Percentiles rank a stretch among this genome's conserved stretches.
Conservation (phyloP, 1,140 invertebrate genomes). For the Brachionus rubens region DNA sequence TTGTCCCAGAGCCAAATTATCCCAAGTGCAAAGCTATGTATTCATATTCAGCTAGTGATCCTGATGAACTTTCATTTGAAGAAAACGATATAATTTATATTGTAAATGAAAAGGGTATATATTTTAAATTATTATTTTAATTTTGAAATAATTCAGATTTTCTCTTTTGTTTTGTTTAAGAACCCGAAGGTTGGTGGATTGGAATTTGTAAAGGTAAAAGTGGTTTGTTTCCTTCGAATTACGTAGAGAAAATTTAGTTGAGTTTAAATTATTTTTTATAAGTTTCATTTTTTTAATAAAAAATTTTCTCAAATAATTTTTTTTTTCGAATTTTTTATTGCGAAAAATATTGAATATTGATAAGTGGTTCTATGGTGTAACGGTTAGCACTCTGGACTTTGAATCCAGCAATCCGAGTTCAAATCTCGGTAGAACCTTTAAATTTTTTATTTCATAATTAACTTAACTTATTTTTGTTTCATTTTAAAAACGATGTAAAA, state of each 20-base stretch:
- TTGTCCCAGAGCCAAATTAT: background rate
- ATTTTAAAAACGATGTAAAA: background rate
- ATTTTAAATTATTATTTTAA: background rate
- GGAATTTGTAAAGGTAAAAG: constrained; percentile 77
- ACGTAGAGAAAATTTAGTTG: constrained; percentile 70
- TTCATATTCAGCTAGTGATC: constrained; percentile 66
- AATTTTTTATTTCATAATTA: background rate
- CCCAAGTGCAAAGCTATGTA: constrained; percentile 43
- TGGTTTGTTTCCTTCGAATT: constrained; percentile 88
- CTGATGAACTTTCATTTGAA: constrained; percentile 91
- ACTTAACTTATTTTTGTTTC: background rate
- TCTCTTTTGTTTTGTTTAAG: background rate
- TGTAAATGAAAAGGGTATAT: constrained; percentile 53
- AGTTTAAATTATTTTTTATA: background rate
- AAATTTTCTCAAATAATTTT: background rate
- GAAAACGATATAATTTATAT: constrained; percentile 87
- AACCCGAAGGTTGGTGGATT: constrained; percentile 86
- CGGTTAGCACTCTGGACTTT: constrained; percentile 24
- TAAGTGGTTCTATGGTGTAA: constrained; percentile 32
- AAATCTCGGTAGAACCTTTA: constrained; percentile 28
- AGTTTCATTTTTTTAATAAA: background rate
- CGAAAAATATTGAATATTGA: background rate
- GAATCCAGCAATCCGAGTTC: too few relatives aligned
- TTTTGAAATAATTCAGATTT: background rate
- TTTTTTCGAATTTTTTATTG: background rate